Base-by-base conservation (phyloP, 2,888 invertebrate genomes). In the Uropetala carovei region DNA sequence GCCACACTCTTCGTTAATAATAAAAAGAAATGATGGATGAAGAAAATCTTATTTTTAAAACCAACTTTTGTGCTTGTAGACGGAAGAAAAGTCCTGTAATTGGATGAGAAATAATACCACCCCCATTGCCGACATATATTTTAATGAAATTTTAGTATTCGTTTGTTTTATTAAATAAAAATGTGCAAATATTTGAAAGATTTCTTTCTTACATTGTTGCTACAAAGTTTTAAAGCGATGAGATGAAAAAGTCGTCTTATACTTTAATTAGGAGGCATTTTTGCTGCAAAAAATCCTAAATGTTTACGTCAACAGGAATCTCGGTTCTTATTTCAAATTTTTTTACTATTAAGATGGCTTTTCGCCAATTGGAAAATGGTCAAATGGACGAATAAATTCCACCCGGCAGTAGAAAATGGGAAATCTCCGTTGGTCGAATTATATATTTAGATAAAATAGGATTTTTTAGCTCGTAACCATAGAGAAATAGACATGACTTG, bases 311-410 rank as follows among this genome's bases (percentile, higher is more conserved):
- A 75, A 75, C 75, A 75, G 22, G 75, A 75, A 75, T 75, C 75
- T 75, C 75, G 13, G 75, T 75, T 75, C 75, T 18, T 18, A 68
- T 30, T 89, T 89, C 89, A 68, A 68, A 60, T 89, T 13, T 68
- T 89, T 89, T 60, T 89, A 16, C 89, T 60, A 89, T 89, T 64
- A 30, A 43, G 64, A 64, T 16, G 43, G 89, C 89, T 18, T n/a
- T 22, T 2, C 11, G 43, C 89, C 89, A 89, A 89, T 68, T 68
- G 89, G 89, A 89, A 89, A 43, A 68, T 30, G 30, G 27, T 89
- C 89, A 89, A 86, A 89, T 89, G 30, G 64, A 30, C 18, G 43
- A 68, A 89, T 89, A 68, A 68, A 89, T 68, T 68, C 18, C 2
- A 89, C 60, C 18, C 27, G 68, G 7, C 43, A 75, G 9, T 27